Percentiles rank a stretch among this genome's conserved stretches.
Conservation (phyloP, 2,797 vertebrate species). For the Emydoidea blandingii region DNA sequence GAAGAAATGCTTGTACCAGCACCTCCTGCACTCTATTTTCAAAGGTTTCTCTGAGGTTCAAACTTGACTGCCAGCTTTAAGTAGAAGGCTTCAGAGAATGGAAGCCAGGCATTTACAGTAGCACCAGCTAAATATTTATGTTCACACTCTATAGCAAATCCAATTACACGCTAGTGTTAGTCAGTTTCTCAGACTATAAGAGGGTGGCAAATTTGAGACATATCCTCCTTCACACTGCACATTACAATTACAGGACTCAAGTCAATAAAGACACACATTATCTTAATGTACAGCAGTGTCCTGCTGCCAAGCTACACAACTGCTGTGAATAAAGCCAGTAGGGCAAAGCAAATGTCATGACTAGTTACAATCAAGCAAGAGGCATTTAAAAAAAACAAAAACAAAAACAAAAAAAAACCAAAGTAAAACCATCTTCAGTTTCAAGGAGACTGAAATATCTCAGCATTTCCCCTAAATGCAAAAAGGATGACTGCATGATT, state of each 20-base stretch:
- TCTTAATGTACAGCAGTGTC: constrained; percentile 44
- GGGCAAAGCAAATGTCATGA: constrained; percentile 54
- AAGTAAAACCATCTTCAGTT: constrained; percentile 59
- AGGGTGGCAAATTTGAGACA: not conserved
- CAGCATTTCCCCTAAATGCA: constrained; percentile 42
- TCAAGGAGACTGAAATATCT: constrained; percentile 32
- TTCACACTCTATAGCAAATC: constrained; percentile 37
- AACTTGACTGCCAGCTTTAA: constrained; percentile 11
- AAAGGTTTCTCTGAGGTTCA: constrained; percentile 39
- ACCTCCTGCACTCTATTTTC: not conserved
- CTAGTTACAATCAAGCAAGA: constrained; percentile 51
- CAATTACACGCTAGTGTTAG: constrained; percentile 6
- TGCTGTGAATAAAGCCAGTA: constrained; percentile 55
- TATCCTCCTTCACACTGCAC: constrained; percentile 19
- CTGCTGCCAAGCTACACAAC: constrained; percentile 29
- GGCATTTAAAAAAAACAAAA: not conserved
- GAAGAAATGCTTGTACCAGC: not conserved
- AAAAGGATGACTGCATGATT: constrained; percentile 49
- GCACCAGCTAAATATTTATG: constrained; percentile 10
- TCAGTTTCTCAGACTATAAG: constrained; percentile 23
- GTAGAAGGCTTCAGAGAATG: constrained; percentile 60
- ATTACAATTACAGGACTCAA: constrained; percentile 40
- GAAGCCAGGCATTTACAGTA: not conserved
- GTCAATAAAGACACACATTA: constrained; percentile 48
- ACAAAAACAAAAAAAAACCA: not conserved